phyloP scores from a whole-genome alignment of 2,888 invertebrate genomes.

The Andrena chrysosceles region DNA sequence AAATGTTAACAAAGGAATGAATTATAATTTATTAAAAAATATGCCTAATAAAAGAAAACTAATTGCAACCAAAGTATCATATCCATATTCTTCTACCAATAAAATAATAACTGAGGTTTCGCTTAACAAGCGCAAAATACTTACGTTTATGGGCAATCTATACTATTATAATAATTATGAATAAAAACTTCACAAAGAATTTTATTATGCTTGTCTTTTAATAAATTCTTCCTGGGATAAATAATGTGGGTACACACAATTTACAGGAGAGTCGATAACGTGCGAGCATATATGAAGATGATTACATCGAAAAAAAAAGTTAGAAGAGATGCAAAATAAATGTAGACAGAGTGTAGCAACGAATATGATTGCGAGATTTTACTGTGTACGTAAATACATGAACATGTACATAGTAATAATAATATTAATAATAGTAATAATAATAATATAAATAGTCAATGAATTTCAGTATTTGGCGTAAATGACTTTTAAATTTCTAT shows the following conservation, averaged over 20 bases:
- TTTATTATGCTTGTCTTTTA: constrained; percentile 61
- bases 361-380: constrained; percentile 43
- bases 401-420: constrained; percentile 56
- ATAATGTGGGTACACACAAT: constrained; percentile 56
- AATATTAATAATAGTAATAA: constrained; percentile 64
- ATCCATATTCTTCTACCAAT: neutral
- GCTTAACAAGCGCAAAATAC: neutral
- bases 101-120: neutral
- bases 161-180: too few relatives aligned
- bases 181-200: constrained; percentile 14
- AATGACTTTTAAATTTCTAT: constrained; percentile 78
- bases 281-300: constrained; percentile 28
- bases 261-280: constrained; percentile 38
- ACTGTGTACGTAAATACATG: constrained; percentile 58
- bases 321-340: constrained; percentile 34
- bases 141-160: constrained; percentile 6
- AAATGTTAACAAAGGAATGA: neutral
- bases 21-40: neutral
- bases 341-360: constrained; percentile 22
- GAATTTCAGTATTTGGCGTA: constrained; percentile 79
- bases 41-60: neutral
- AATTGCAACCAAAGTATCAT: constrained; percentile 6
- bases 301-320: constrained; percentile 34
- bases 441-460: constrained; percentile 74
- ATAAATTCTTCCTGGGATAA: constrained; percentile 42